Percentiles rank a stretch among this genome's conserved stretches.
Evolutionary conservation across 2,113 vertebrate species (phyloP).

Genomic region (Cynoglossus semilaevis): DNA sequence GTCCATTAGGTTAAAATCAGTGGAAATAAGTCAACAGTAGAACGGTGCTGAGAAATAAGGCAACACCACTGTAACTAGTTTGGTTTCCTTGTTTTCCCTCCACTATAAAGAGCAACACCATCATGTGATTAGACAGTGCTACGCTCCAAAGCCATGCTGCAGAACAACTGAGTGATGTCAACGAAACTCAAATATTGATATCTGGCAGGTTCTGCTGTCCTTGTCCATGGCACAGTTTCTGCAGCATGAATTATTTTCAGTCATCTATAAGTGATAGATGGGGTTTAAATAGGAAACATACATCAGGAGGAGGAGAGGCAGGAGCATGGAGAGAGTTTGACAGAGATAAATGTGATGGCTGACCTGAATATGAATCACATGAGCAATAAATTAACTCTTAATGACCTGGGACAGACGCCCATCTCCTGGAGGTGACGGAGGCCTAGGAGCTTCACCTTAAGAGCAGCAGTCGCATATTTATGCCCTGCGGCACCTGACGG

Average conservation of each 20-base stretch:
- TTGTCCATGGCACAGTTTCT: conserved; percentile 44
- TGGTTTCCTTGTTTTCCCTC: too few species aligned
- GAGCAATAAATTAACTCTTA: conserved; percentile 61
- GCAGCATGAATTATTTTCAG: conserved; percentile 51
- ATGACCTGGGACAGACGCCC: conserved; percentile 25
- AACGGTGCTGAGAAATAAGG: too few species aligned
- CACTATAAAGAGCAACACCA: too few species aligned
- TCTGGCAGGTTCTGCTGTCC: conserved; percentile 28
- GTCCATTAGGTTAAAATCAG: too few species aligned
- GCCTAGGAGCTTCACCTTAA: neutral
- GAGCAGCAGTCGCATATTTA: conserved; percentile 50
- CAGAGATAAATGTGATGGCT: conserved; percentile 55
- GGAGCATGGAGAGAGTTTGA: conserved; percentile 19
- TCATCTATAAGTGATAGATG: conserved; percentile 58
- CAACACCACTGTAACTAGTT: too few species aligned
- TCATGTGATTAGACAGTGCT: too few species aligned
- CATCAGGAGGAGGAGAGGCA: conserved; percentile 39
- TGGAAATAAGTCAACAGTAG: too few species aligned
- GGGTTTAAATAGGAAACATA: conserved; percentile 61
- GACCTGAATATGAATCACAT: conserved; percentile 29
- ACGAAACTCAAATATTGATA: conserved; percentile 36
- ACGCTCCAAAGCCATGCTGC: too few species aligned
- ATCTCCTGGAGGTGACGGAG: conserved; percentile 24
- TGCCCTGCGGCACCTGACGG: conserved; percentile 33
- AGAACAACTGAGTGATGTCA: conserved; percentile 1